Percentiles rank a stretch among this genome's conserved stretches.
phyloP scores from a whole-genome alignment of 2,888 invertebrate genomes.

The Drosophila austrosaltans region DNA sequence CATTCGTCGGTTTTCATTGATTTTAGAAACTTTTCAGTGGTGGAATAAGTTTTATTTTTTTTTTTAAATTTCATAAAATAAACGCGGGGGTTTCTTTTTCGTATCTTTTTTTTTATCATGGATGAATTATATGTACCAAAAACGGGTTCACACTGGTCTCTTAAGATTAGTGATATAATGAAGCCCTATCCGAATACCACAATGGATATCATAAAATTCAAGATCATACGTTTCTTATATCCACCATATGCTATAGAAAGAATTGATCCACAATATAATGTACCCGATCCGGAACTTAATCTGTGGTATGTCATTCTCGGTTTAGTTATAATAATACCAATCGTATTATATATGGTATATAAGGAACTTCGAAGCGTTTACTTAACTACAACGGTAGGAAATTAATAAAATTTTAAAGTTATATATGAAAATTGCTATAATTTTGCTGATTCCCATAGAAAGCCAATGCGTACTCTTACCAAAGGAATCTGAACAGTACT shows the following conservation, averaged over 20 bases:
- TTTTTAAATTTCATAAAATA: no score
- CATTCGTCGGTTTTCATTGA: no score
- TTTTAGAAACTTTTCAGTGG: no score
- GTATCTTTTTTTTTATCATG: constrained; percentile 7
- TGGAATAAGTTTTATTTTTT: no score
- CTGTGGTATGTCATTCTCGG: not conserved
- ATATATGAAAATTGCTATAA: not conserved
- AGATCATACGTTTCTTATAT: not conserved
- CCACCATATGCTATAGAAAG: not conserved
- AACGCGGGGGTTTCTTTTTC: no score
- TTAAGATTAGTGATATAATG: not conserved
- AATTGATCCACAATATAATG: not conserved
- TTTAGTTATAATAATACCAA: not conserved
- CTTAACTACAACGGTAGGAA: not conserved
- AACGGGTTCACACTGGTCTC: not conserved
- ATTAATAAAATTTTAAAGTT: not conserved
- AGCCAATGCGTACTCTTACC: not conserved
- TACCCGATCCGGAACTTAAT: not conserved
- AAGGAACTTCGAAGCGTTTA: not conserved
- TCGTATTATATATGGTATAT: not conserved
- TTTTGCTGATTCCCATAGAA: not conserved
- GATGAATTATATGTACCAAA: constrained; percentile 22
- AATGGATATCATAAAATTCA: not conserved
- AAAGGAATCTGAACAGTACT: not conserved
- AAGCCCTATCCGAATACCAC: not conserved